These are phyloP conservation scores for Halcyon chelicuti DNA, from an alignment of 2,797 vertebrate species.

Conservation along the genomic window DNA sequence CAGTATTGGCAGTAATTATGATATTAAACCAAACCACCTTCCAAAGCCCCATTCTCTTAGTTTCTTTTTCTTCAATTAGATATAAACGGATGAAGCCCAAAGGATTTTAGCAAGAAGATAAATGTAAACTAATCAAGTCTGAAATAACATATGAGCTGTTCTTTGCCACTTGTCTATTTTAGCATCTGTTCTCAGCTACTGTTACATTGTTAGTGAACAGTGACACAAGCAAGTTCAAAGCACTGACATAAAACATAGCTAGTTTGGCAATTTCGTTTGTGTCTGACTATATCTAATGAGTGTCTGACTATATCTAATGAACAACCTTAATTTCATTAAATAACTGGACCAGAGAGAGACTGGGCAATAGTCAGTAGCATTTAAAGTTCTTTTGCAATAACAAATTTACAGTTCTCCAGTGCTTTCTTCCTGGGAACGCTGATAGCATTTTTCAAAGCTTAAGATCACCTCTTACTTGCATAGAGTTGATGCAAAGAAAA, in stretches of 20 bases:
- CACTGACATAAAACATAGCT: neutral
- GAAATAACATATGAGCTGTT: constrained; percentile 11
- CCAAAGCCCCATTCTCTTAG: neutral
- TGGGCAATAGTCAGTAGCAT: neutral
- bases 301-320: neutral
- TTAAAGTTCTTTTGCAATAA: neutral
- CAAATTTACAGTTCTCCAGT: neutral
- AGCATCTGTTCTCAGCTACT: constrained; percentile 22
- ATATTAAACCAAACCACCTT: neutral
- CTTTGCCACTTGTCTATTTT: constrained; percentile 1
- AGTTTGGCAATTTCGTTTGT: neutral
- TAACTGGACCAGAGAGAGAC: neutral
- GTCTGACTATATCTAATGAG: neutral
- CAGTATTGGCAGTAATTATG: neutral
- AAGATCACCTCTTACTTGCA: neutral
- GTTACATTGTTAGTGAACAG: neutral
- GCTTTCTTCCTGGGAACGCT: neutral
- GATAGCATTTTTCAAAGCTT: neutral
- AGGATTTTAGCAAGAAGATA: constrained; percentile 19
- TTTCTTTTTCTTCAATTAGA: constrained; percentile 27
- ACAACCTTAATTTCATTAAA: neutral
- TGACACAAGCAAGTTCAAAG: constrained; percentile 5
- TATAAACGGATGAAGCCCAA: constrained; percentile 14
- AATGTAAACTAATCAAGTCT: constrained; percentile 15
- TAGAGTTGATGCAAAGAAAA: neutral